Conservation (phyloP, 2,888 invertebrate genomes). For the Schrankia costaestrigalis region DNA sequence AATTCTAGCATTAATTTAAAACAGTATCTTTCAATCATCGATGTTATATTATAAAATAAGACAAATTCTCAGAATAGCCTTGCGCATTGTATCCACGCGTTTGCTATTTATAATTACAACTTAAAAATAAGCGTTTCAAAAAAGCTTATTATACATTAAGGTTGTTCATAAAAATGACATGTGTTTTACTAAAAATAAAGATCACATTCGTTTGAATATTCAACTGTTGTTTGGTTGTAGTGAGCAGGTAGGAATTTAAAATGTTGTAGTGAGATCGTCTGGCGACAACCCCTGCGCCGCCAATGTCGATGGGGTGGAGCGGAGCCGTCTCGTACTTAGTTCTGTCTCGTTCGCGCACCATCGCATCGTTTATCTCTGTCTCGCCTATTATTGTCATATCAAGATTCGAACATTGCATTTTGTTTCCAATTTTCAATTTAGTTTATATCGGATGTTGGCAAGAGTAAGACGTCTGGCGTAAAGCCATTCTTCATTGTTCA, state of each 20-base stretch:
- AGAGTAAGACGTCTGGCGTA: constrained; percentile 72
- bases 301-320: constrained; percentile 72
- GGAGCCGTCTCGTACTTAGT: constrained; percentile 56
- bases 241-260: constrained; percentile 69
- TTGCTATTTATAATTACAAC: constrained; percentile 77
- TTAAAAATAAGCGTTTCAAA: constrained; percentile 46
- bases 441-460: constrained; percentile 79
- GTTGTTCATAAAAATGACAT: constrained; percentile 32
- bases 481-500: constrained; percentile 60
- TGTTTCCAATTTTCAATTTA: constrained; percentile 80
- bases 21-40: constrained; percentile 62
- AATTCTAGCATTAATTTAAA: constrained; percentile 56
- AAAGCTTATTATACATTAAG: constrained; percentile 45
- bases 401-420: constrained; percentile 78
- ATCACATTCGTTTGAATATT: constrained; percentile 42
- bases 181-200: constrained; percentile 43
- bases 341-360: constrained; percentile 51
- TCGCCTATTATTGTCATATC: constrained; percentile 79
- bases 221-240: constrained; percentile 43
- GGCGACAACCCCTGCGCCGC: constrained; percentile 76
- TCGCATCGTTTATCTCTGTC: constrained; percentile 58
- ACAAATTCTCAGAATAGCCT: constrained; percentile 69
- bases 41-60: constrained; percentile 64
- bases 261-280: constrained; percentile 70
- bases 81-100: constrained; percentile 73